Conservation (phyloP, 2,888 invertebrate species). For the Acrocera orbiculus region DNA sequence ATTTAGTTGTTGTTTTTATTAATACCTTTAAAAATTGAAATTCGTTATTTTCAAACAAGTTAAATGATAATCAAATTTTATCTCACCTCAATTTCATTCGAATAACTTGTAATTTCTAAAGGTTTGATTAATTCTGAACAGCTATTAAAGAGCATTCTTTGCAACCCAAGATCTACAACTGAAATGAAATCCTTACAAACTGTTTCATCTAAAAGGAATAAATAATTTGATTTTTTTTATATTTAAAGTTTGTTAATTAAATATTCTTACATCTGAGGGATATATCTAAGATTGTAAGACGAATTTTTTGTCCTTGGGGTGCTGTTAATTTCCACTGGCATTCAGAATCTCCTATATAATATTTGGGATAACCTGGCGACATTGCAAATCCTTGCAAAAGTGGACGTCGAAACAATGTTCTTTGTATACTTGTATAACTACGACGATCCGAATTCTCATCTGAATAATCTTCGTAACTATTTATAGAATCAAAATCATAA, state of each 20-base stretch:
- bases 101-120: conserved; percentile 13
- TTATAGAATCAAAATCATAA: conserved; percentile 1
- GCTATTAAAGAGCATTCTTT: conserved; percentile 14
- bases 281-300: conserved; percentile 49
- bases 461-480: conserved; percentile 7
- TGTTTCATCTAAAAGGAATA: conserved; percentile 13
- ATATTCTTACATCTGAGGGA: conserved; percentile 45
- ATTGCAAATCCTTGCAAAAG: conserved; percentile 41
- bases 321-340: conserved; percentile 51
- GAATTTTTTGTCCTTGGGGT: conserved; percentile 42
- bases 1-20: conserved; percentile 34
- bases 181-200: conserved; percentile 15
- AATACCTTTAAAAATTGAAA: conserved; percentile 21
- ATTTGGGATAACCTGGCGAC: conserved; percentile 58
- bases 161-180: conserved; percentile 13
- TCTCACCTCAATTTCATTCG: conserved; percentile 15
- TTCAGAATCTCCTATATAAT: conserved; percentile 45
- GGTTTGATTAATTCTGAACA: conserved; percentile 14
- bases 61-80: neutral
- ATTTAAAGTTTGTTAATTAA: neutral
- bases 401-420: conserved; percentile 14
- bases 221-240: too few relatives aligned
- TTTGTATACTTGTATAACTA: conserved; percentile 14
- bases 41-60: neutral
- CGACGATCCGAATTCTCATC: too few relatives aligned